Evolutionary conservation across 1,140 invertebrate species (phyloP).

Genomic region (Venustaconcha ellipsiformis): DNA sequence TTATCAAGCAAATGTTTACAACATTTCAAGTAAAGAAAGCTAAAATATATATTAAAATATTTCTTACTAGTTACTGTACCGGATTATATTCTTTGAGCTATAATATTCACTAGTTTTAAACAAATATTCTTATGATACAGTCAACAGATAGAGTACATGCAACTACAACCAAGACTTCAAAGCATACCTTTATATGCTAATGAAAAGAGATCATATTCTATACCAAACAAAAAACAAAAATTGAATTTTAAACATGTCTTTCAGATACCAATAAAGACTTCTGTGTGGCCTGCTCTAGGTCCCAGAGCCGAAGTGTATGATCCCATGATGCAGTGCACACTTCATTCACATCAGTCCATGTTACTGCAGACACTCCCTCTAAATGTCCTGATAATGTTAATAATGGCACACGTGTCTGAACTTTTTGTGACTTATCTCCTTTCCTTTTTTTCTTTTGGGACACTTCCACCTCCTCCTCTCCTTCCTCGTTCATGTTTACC

Average conservation of each 20-base stretch:
- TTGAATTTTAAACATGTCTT: neutral
- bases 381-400: slow-evolving; percentile 92
- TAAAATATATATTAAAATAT: too few species aligned
- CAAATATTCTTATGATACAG: too few species aligned
- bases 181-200: too few species aligned
- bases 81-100: too few species aligned
- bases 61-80: too few species aligned
- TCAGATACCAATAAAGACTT: slow-evolving; percentile 50
- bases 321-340: slow-evolving; percentile 93
- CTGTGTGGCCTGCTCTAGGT: slow-evolving; percentile 79
- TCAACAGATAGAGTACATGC: too few species aligned
- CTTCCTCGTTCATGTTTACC: slow-evolving; percentile 29
- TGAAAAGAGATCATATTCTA: too few species aligned
- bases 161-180: too few species aligned
- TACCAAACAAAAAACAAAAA: neutral
- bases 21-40: too few species aligned
- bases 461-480: slow-evolving; percentile 34
- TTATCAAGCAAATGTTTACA: too few species aligned
- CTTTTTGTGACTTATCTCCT: slow-evolving; percentile 45
- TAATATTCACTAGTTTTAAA: too few species aligned
- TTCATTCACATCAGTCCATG: slow-evolving; percentile 82
- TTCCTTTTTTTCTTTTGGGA: slow-evolving; percentile 52
- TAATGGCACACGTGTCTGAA: slow-evolving; percentile 74
- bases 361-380: slow-evolving; percentile 86
- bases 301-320: slow-evolving; percentile 95